Evolutionary conservation across 2,113 vertebrate species (phyloP).

Genomic region (Ivindomyrus marchei): DNA sequence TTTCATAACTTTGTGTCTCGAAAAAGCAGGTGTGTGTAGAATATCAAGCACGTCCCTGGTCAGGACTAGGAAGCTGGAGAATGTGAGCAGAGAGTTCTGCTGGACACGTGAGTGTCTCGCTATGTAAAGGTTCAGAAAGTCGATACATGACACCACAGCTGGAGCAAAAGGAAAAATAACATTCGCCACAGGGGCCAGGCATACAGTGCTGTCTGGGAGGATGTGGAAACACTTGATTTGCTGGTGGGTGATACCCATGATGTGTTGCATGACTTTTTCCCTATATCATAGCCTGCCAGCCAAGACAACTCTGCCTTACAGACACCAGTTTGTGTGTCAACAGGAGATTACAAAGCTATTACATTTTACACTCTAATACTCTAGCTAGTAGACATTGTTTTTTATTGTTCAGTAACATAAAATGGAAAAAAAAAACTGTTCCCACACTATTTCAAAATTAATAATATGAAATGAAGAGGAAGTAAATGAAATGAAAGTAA

Average conservation of each 20-base stretch:
- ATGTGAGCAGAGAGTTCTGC: not conserved
- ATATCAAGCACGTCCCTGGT: not conserved
- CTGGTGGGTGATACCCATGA: not conserved
- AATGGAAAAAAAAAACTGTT: not conserved
- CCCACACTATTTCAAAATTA: not conserved
- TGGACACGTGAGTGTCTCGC: not conserved
- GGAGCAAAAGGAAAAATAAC: not conserved
- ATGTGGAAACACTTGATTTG: not conserved
- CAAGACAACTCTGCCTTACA: not conserved
- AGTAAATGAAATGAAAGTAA: not conserved
- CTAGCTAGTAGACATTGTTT: not conserved
- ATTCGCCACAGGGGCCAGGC: not conserved
- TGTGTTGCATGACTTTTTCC: too few species aligned
- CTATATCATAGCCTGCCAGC: not conserved
- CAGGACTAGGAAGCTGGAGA: not conserved
- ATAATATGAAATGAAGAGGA: not conserved
- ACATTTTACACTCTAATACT: not conserved
- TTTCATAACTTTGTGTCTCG: not conserved
- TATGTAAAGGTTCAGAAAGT: not conserved
- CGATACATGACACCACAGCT: not conserved
- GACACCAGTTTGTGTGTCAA: not conserved
- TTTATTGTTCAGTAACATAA: not conserved
- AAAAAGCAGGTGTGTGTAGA: not conserved
- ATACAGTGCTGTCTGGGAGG: not conserved
- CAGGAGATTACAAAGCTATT: constrained; percentile 1